phyloP scores from a whole-genome alignment of 2,797 vertebrate species.

The Lindbergichthys nudifrons region DNA sequence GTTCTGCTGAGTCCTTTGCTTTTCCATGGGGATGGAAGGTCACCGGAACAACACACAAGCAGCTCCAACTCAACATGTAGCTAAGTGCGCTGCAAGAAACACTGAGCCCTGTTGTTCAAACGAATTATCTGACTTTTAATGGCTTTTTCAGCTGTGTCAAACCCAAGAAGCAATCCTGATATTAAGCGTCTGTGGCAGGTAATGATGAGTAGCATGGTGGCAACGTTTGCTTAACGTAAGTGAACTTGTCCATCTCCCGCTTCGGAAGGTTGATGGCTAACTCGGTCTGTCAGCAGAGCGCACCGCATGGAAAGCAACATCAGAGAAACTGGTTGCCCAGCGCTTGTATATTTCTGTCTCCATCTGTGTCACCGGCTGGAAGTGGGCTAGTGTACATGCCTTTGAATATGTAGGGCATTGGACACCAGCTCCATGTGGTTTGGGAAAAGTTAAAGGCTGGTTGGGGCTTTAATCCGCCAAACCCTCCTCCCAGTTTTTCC shows the following conservation, averaged over 20 bases:
- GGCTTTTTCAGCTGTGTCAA: constrained; percentile 50
- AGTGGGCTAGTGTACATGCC: constrained; percentile 75
- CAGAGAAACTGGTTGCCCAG: constrained; percentile 73
- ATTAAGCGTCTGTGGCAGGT: constrained; percentile 59
- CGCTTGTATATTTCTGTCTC: constrained; percentile 81
- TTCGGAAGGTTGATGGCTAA: constrained; percentile 67
- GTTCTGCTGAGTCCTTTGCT: constrained; percentile 62
- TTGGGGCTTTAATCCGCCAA: constrained; percentile 77
- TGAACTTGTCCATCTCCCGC: constrained; percentile 70
- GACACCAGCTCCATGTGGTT: constrained; percentile 81
- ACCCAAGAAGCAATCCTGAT: constrained; percentile 11
- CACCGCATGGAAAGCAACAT: constrained; percentile 78
- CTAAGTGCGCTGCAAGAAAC: constrained; percentile 40
- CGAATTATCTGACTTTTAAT: constrained; percentile 47
- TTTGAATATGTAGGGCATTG: constrained; percentile 79
- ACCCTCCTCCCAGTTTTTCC: constrained; percentile 74
- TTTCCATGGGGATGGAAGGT: constrained; percentile 77
- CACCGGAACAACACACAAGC: constrained; percentile 72
- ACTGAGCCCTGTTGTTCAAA: constrained; percentile 62
- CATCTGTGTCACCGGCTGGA: constrained; percentile 80
- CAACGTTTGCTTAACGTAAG: constrained; percentile 61
- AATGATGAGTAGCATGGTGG: constrained; percentile 58
- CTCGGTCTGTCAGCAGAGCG: constrained; percentile 73
- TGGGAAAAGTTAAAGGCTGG: constrained; percentile 81
- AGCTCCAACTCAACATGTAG: constrained; percentile 53